Evolutionary conservation across 2,113 vertebrate species (phyloP).

Genomic region (Mungos mungo): DNA sequence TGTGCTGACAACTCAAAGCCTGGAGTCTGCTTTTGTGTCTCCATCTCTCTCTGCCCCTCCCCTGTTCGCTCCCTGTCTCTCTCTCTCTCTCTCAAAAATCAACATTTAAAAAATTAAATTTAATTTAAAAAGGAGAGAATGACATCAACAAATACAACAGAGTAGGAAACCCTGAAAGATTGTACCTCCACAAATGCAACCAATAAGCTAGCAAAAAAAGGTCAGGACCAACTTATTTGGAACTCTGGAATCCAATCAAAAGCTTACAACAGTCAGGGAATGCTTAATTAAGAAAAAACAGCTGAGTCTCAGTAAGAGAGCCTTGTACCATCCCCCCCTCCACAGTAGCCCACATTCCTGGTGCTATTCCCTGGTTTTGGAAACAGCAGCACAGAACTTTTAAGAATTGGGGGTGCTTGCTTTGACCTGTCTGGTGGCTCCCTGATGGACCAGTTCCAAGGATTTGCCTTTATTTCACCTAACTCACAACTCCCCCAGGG

Average conservation of each 20-base stretch:
- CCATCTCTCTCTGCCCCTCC: too few relatives aligned
- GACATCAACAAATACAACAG: not conserved
- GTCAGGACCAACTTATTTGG: not conserved
- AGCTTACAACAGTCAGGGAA: not conserved
- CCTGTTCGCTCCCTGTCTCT: too few relatives aligned
- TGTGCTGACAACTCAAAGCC: too few relatives aligned
- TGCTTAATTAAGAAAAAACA: not conserved
- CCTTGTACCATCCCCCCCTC: not conserved
- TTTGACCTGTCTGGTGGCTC: not conserved
- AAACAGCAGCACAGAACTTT: not conserved
- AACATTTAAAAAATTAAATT: too few relatives aligned
- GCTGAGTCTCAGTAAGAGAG: not conserved
- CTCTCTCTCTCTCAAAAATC: too few relatives aligned
- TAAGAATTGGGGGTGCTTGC: not conserved
- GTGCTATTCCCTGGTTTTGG: not conserved
- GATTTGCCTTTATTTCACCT: not conserved
- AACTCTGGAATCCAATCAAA: not conserved
- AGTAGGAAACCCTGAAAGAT: not conserved
- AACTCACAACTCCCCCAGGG: not conserved
- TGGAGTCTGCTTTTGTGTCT: too few relatives aligned
- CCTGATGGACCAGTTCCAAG: not conserved
- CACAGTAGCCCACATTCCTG: not conserved
- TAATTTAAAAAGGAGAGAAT: not conserved
- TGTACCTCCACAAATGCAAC: not conserved
- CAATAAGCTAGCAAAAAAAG: not conserved